Percentiles rank a stretch among this genome's conserved stretches.
Evolutionary conservation across 2,113 vertebrate genomes (phyloP).

Genomic region (Rhegmatorhina hoffmannsi): DNA sequence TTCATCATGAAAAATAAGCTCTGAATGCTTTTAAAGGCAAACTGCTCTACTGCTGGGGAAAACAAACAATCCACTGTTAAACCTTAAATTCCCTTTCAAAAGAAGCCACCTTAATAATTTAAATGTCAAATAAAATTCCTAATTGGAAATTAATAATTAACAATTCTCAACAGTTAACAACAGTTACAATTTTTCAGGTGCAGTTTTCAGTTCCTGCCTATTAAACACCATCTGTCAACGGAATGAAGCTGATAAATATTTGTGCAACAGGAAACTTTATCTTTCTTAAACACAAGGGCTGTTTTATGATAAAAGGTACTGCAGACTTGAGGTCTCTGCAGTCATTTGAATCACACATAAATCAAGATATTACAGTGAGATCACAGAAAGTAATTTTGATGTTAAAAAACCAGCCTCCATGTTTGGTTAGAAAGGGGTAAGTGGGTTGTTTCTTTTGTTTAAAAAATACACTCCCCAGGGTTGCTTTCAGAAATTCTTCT

Average conservation of each 20-base stretch:
- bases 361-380: not conserved
- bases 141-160: constrained; percentile 50
- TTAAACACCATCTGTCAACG: not conserved
- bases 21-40: constrained; percentile 33
- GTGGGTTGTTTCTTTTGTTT: not conserved
- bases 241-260: not conserved
- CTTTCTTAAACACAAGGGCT: not conserved
- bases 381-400: not conserved
- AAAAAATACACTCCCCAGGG: not conserved
- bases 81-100: constrained; percentile 38
- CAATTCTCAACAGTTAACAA: not conserved
- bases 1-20: not conserved
- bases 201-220: not conserved
- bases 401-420: not conserved
- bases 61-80: constrained; percentile 41
- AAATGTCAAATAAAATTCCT: not conserved
- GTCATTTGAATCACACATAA: not conserved
- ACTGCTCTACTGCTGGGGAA: constrained; percentile 27
- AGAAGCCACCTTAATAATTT: not conserved
- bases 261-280: not conserved
- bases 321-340: not conserved
- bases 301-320: not conserved
- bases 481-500: not conserved
- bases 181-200: not conserved
- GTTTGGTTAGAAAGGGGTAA: not conserved